A percentile compares a stretch with the other conserved stretches of the same genome.
phyloP scores from a whole-genome alignment of 2,888 invertebrate species.

The Frankliniella fusca region DNA sequence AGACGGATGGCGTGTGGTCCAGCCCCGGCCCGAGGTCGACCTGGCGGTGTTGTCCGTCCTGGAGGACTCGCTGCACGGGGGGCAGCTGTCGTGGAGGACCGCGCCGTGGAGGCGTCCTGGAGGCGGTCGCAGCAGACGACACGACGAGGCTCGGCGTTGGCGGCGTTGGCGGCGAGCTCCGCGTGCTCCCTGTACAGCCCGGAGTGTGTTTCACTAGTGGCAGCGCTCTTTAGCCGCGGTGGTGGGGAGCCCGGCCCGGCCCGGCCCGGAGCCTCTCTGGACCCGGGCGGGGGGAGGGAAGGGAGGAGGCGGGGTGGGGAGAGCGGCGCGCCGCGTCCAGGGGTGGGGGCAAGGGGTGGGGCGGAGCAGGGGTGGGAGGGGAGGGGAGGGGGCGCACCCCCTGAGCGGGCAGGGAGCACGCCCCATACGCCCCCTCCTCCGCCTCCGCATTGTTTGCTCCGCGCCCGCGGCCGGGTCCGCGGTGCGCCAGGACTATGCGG shows the following conservation, averaged over 20 bases:
- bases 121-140: neutral
- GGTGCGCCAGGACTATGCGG: too few relatives aligned
- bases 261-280: conserved; percentile 33
- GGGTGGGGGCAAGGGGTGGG: neutral
- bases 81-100: neutral
- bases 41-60: too few relatives aligned
- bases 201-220: too few relatives aligned
- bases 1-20: too few relatives aligned
- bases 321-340: conserved; percentile 7
- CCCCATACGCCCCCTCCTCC: neutral
- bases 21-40: too few relatives aligned
- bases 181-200: neutral
- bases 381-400: conserved; percentile 44
- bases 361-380: neutral
- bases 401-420: conserved; percentile 45
- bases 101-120: neutral
- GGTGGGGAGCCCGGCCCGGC: neutral
- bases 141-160: neutral
- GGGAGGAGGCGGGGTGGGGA: conserved; percentile 29
- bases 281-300: conserved; percentile 38
- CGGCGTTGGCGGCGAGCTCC: neutral
- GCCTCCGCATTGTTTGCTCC: too few relatives aligned
- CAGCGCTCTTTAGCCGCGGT: too few relatives aligned
- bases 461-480: too few relatives aligned
- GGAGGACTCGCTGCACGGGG: neutral